Percentiles rank a stretch among this genome's conserved stretches.
These are phyloP conservation scores for Sesamia nonagrioides DNA, from an alignment of 1,140 invertebrate genomes.

Conservation along the genomic window DNA sequence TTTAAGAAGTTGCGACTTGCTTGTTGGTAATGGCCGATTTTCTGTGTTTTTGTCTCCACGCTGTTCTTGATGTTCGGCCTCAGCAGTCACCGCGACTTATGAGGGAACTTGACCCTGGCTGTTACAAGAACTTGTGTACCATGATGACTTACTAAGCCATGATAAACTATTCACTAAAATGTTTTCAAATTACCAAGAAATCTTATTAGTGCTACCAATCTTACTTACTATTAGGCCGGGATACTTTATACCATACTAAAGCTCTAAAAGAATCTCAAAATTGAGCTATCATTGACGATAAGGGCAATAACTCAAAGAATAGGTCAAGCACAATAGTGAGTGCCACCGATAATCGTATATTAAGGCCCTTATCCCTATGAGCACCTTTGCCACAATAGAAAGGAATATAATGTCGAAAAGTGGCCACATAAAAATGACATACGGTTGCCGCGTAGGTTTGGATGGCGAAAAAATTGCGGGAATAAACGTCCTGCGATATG, in stretches of 20 bases:
- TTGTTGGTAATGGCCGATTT: constrained; percentile 67
- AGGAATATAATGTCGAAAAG: constrained; percentile 85
- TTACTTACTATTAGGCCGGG: constrained; percentile 4
- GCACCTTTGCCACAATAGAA: constrained; percentile 85
- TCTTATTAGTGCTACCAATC: not conserved
- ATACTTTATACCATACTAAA: constrained; percentile 49
- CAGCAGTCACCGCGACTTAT: constrained; percentile 24
- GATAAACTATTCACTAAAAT: not conserved
- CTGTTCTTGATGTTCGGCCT: constrained; percentile 46
- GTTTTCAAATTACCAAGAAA: constrained; percentile 3
- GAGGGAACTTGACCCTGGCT: constrained; percentile 23
- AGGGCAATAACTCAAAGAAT: constrained; percentile 79
- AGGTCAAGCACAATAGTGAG: constrained; percentile 86
- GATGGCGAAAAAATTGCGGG: constrained; percentile 69
- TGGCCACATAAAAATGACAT: constrained; percentile 86
- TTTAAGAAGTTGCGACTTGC: constrained; percentile 79
- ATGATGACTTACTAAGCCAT: constrained; percentile 2
- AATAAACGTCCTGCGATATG: constrained; percentile 51
- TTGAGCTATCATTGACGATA: constrained; percentile 67
- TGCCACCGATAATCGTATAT: constrained; percentile 87
- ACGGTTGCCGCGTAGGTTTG: constrained; percentile 69
- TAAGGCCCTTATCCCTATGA: constrained; percentile 85
- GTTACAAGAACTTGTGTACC: constrained; percentile 16
- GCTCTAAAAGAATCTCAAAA: constrained; percentile 59
- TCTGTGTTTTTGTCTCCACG: constrained; percentile 57